Evolutionary conservation across 2,888 invertebrate species (phyloP).

Genomic region (Leptopilina syphax): DNA sequence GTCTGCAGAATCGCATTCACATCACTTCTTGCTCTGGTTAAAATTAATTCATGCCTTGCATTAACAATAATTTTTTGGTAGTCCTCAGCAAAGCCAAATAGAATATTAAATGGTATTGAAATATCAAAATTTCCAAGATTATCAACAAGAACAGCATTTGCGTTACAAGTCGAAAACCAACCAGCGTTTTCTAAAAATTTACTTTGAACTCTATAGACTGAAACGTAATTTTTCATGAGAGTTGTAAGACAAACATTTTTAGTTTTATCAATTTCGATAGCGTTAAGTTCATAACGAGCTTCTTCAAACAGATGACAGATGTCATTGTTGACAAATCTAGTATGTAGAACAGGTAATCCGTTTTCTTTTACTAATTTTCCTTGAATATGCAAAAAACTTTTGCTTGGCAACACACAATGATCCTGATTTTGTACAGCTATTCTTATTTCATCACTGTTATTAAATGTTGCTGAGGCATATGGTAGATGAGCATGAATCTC

Average conservation of each 20-base stretch:
- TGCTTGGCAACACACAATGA: conserved; percentile 47
- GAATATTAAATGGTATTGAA: too few relatives aligned
- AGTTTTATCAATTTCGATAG: conserved; percentile 65
- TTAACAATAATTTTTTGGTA: conserved; percentile 45
- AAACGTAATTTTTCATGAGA: conserved; percentile 69
- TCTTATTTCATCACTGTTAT: conserved; percentile 53
- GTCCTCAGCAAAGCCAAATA: conserved; percentile 20
- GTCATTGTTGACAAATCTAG: conserved; percentile 53
- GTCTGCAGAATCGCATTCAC: conserved; percentile 42
- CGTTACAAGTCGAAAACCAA: conserved; percentile 34
- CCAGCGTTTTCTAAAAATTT: conserved; percentile 47
- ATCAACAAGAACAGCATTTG: too few relatives aligned
- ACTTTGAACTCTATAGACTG: conserved; percentile 48
- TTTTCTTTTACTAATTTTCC: background rate
- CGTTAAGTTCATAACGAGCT: conserved; percentile 70
- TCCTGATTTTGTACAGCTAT: conserved; percentile 50
- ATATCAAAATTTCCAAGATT: too few relatives aligned
- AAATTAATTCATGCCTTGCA: conserved; percentile 45
- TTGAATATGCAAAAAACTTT: conserved; percentile 48
- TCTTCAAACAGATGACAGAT: conserved; percentile 66
- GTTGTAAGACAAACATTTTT: conserved; percentile 68
- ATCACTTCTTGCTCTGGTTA: conserved; percentile 44
- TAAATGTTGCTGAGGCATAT: conserved; percentile 27
- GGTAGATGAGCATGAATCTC: conserved; percentile 46
- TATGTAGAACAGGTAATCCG: background rate